These are phyloP conservation scores for Pyrrhopygopsis socrates DNA, from an alignment of 2,888 invertebrate genomes.

Conservation along the genomic window DNA sequence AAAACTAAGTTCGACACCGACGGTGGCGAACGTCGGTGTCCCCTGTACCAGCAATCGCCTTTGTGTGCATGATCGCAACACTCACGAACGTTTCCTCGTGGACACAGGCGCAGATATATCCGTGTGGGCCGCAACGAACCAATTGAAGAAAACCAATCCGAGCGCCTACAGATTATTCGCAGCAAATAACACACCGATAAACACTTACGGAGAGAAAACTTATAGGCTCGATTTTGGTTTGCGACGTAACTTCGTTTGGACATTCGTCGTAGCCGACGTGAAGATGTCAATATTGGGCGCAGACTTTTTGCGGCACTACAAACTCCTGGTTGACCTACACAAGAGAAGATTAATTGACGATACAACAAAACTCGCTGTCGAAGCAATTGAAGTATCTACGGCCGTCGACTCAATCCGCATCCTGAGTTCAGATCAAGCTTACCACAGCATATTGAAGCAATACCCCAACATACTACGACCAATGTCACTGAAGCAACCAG, in stretches of 20 bases:
- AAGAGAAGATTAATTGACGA: constrained; percentile 19
- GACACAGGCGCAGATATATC: constrained; percentile 40
- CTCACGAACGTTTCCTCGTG: constrained; percentile 52
- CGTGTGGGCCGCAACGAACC: background rate
- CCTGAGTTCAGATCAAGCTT: background rate
- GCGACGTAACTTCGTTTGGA: background rate
- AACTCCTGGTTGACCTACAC: constrained; percentile 16
- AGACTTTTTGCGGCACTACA: constrained; percentile 14
- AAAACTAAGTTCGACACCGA: constrained; percentile 48
- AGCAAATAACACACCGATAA: constrained; percentile 2
- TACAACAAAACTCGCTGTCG: constrained; percentile 4
- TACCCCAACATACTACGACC: constrained; percentile 28
- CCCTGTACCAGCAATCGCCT: constrained; percentile 44
- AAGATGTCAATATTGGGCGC: constrained; percentile 31
- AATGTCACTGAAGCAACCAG: constrained; percentile 33
- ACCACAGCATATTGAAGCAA: constrained; percentile 12
- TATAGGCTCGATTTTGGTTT: constrained; percentile 6
- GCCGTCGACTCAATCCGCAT: background rate
- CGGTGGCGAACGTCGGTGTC: constrained; percentile 45
- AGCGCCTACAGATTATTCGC: constrained; percentile 10
- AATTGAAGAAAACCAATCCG: background rate
- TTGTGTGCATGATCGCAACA: constrained; percentile 49
- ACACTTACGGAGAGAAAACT: constrained; percentile 25
- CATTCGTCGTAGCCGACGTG: constrained; percentile 23
- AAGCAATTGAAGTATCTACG: background rate